A percentile compares a stretch with the other conserved stretches of the same genome.
Conservation (phyloP, 2,797 vertebrate species). For the Ciconia nigra region DNA sequence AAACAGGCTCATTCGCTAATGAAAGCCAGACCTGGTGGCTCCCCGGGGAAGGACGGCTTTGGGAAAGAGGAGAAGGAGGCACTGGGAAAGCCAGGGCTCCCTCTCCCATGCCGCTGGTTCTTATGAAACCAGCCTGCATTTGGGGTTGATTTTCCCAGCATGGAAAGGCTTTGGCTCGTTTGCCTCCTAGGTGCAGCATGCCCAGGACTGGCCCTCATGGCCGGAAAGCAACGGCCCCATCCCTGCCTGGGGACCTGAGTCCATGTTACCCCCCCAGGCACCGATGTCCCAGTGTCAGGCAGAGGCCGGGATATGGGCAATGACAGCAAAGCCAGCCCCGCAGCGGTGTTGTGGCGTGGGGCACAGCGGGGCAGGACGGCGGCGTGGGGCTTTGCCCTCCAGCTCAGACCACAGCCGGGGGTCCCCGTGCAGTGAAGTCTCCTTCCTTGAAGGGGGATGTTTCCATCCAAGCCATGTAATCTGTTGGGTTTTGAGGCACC, state of each 20-base stretch:
- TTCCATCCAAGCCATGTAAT: background rate
- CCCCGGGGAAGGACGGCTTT: background rate
- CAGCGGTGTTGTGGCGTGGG: accelerated
- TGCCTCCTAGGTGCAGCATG: background rate
- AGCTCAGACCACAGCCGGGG: background rate
- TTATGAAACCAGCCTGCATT: background rate
- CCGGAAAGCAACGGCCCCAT: background rate
- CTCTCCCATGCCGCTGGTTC: background rate
- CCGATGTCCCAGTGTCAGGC: background rate
- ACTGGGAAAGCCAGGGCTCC: background rate
- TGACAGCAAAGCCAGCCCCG: background rate
- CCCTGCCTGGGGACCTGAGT: background rate
- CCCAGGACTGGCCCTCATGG: background rate
- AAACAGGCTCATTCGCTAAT: slow-evolving; percentile 2
- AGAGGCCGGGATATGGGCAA: background rate
- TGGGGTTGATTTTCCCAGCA: slow-evolving; percentile 1
- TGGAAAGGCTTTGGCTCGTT: background rate
- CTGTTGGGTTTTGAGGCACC: background rate
- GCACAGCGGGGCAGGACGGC: accelerated
- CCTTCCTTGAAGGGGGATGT: background rate
- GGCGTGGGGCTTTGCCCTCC: background rate
- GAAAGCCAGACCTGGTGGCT: slow-evolving; percentile 39
- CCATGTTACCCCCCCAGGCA: background rate
- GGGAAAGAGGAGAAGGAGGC: slow-evolving; percentile 23
- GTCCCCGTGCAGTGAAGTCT: accelerated